Conservation (phyloP, 2,797 vertebrate genomes). For the Macropodus opercularis region DNA sequence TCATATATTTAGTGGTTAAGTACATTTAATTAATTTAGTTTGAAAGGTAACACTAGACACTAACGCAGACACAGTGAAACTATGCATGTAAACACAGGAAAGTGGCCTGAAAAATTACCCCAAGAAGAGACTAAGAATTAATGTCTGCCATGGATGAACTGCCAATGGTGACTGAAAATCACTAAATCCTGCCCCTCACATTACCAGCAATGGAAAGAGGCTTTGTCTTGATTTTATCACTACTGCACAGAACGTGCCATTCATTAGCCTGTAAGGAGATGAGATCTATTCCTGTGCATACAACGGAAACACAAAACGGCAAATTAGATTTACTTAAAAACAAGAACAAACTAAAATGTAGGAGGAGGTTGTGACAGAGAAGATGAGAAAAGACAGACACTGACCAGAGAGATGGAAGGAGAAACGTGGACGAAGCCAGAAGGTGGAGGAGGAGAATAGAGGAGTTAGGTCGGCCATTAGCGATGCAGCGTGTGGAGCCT, state of each 20-base stretch:
- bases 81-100: no score
- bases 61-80: no score
- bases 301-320: not conserved
- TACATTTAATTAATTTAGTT: no score
- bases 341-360: conserved; percentile 3
- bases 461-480: conserved; percentile 82
- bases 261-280: conserved; percentile 19
- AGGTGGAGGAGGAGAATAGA: conserved; percentile 69
- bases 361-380: conserved; percentile 10
- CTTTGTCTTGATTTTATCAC: conserved; percentile 19
- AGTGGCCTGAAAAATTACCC: conserved; percentile 48
- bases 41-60: no score
- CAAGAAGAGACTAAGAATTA: conserved; percentile 36
- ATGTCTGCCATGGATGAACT: conserved; percentile 9
- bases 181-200: conserved; percentile 17
- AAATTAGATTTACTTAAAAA: not conserved
- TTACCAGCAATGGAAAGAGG: conserved; percentile 27
- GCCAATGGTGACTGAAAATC: conserved; percentile 10
- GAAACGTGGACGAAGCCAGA: conserved; percentile 68
- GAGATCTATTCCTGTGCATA: not conserved
- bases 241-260: conserved; percentile 18
- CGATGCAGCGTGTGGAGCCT: conserved; percentile 74
- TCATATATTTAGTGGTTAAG: no score
- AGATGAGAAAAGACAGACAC: conserved; percentile 27
- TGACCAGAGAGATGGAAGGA: conserved; percentile 49